Percentiles rank a stretch among this genome's conserved stretches.
Conservation (phyloP, 2,888 invertebrate genomes). For the Erebia epiphron region DNA sequence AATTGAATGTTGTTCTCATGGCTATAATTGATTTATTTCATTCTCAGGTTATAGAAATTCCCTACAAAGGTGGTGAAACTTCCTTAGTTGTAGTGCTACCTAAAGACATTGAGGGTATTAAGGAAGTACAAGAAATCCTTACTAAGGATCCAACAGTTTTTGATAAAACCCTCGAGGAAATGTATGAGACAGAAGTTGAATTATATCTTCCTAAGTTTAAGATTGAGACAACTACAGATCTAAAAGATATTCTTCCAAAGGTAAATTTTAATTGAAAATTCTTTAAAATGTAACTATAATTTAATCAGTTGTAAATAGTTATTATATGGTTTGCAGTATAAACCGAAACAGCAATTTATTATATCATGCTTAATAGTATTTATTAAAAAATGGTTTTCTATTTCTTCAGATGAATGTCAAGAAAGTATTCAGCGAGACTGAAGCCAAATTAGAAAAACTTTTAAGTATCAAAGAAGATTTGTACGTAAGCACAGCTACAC, state of each 20-base stretch:
- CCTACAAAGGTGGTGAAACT: slow-evolving; percentile 86
- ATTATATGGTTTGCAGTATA: not conserved
- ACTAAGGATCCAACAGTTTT: slow-evolving; percentile 73
- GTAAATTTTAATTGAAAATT: slow-evolving; percentile 67
- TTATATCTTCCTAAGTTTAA: slow-evolving; percentile 90
- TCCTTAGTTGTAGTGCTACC: slow-evolving; percentile 90
- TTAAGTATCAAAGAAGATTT: slow-evolving; percentile 72
- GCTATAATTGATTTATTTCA: slow-evolving; percentile 8
- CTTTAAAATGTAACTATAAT: not conserved
- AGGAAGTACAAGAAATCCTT: slow-evolving; percentile 84
- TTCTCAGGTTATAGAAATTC: slow-evolving; percentile 86
- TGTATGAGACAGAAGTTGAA: slow-evolving; percentile 78
- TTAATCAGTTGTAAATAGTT: not conserved
- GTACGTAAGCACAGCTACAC: slow-evolving; percentile 85
- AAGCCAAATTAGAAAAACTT: slow-evolving; percentile 86
- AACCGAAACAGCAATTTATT: not conserved
- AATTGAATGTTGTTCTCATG: not conserved
- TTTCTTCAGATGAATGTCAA: slow-evolving; percentile 44
- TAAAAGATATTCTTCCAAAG: slow-evolving; percentile 83
- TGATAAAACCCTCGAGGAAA: slow-evolving; percentile 61
- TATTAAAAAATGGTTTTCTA: not conserved
- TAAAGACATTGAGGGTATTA: slow-evolving; percentile 85
- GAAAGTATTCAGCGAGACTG: slow-evolving; percentile 49
- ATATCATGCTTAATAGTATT: slow-evolving; percentile 16
- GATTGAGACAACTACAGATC: slow-evolving; percentile 87